Evolutionary conservation across 1,140 invertebrate species (phyloP).

Genomic region (Phymastichus coffea): DNA sequence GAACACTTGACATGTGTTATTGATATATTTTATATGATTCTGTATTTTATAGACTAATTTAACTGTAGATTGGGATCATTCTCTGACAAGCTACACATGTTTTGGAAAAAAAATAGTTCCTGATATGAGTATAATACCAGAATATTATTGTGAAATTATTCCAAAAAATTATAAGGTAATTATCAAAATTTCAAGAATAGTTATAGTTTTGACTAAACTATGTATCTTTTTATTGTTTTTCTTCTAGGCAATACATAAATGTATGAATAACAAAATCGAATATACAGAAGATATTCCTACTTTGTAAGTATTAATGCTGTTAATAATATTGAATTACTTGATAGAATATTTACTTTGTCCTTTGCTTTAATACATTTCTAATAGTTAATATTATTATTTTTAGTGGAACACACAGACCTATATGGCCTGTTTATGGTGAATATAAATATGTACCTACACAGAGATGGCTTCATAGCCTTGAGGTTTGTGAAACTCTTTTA

Average conservation of each 20-base stretch:
- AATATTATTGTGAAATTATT: slow-evolving; percentile 62
- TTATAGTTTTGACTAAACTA: slow-evolving; percentile 3
- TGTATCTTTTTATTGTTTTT: slow-evolving; percentile 28
- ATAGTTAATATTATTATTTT: slow-evolving; percentile 38
- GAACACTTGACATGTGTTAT: too few species aligned
- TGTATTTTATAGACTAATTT: slow-evolving; percentile 63
- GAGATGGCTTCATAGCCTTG: slow-evolving; percentile 82
- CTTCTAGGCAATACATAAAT: slow-evolving; percentile 66
- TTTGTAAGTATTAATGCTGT: slow-evolving; percentile 43
- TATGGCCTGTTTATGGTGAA: slow-evolving; percentile 82
- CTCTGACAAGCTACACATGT: slow-evolving; percentile 67
- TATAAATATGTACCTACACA: slow-evolving; percentile 80
- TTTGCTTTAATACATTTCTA: slow-evolving; percentile 8
- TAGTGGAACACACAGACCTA: slow-evolving; percentile 77
- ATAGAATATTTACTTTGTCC: not conserved
- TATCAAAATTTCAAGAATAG: slow-evolving; percentile 20
- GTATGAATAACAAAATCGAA: slow-evolving; percentile 68
- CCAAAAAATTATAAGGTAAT: slow-evolving; percentile 64
- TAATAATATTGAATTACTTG: too few species aligned
- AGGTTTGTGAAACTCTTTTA: slow-evolving; percentile 53
- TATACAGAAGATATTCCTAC: slow-evolving; percentile 65
- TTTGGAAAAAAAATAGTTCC: slow-evolving; percentile 57
- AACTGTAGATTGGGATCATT: slow-evolving; percentile 70
- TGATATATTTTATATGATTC: slow-evolving; percentile 14
- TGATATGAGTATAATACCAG: slow-evolving; percentile 53